Evolutionary conservation across 2,888 invertebrate species (phyloP).

Genomic region (Morpho deidamia): DNA sequence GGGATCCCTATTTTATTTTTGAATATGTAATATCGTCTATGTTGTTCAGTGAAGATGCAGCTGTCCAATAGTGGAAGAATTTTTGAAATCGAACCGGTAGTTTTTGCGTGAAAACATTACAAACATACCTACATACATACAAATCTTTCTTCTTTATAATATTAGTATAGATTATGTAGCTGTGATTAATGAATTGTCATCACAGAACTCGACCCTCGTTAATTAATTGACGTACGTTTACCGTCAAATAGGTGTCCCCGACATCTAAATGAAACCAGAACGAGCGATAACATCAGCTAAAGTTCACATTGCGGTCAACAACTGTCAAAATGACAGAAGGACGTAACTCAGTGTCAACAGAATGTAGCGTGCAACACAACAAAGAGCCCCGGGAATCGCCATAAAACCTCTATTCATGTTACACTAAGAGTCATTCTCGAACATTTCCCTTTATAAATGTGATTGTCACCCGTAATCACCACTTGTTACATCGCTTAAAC

Average conservation of each 20-base stretch:
- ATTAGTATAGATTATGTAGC: too few species aligned
- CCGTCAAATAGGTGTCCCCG: constrained; percentile 13
- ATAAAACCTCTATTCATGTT: constrained; percentile 9
- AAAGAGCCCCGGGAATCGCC: neutral
- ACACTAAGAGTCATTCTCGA: constrained; percentile 14
- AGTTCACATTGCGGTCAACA: constrained; percentile 19
- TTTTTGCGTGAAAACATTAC: too few species aligned
- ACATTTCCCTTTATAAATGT: constrained; percentile 11
- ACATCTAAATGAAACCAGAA: constrained; percentile 19
- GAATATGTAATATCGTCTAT: too few species aligned
- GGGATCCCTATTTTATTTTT: too few species aligned
- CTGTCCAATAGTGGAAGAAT: too few species aligned
- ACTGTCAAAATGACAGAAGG: constrained; percentile 21
- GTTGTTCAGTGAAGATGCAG: too few species aligned
- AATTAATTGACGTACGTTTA: constrained; percentile 17
- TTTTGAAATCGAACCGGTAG: too few species aligned
- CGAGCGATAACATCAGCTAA: constrained; percentile 19
- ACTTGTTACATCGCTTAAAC: constrained; percentile 38
- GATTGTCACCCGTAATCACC: constrained; percentile 39
- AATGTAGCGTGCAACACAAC: constrained; percentile 7
- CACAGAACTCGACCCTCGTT: constrained; percentile 16
- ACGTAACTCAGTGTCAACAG: constrained; percentile 21
- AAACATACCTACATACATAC: too few species aligned
- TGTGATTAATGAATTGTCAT: constrained; percentile 12
- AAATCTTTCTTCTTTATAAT: too few species aligned